Evolutionary conservation across 1,140 invertebrate species (phyloP).

Genomic region (Penaeus indicus): DNA sequence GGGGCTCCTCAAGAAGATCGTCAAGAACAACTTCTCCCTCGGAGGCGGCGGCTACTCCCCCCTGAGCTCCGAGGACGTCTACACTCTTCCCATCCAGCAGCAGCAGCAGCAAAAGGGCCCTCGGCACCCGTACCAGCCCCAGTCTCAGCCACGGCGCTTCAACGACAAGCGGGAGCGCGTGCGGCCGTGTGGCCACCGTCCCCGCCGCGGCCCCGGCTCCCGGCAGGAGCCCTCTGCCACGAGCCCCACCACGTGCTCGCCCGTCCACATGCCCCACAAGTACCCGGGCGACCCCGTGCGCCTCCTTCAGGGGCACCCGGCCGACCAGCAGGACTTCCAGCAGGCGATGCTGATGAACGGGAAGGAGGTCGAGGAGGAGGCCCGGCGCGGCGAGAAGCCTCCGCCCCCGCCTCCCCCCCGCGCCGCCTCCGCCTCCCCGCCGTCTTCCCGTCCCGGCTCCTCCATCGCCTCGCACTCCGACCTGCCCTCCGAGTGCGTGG

Average conservation of each 20-base stretch:
- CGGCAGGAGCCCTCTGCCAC: slow-evolving; percentile 24
- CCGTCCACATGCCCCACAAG: background rate
- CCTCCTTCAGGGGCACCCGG: background rate
- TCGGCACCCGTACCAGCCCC: slow-evolving; percentile 8
- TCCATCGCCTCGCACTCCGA: slow-evolving; percentile 61
- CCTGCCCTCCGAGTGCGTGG: slow-evolving; percentile 57
- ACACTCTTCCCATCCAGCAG: slow-evolving; percentile 2
- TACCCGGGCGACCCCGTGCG: background rate
- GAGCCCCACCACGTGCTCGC: background rate
- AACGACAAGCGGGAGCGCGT: slow-evolving; percentile 37
- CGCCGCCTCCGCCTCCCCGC: slow-evolving; percentile 31
- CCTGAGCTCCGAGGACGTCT: slow-evolving; percentile 47
- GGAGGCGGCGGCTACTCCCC: slow-evolving; percentile 39
- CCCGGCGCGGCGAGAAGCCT: slow-evolving; percentile 33
- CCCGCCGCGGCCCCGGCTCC: slow-evolving; percentile 34
- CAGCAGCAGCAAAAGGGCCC: slow-evolving; percentile 15
- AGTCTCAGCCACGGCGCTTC: background rate
- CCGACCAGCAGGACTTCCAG: slow-evolving; percentile 11
- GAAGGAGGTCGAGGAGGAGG: background rate
- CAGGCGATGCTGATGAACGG: no score
- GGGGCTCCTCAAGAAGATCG: slow-evolving; percentile 53
- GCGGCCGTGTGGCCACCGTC: slow-evolving; percentile 58
- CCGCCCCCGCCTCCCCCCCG: slow-evolving; percentile 32
- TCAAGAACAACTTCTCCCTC: slow-evolving; percentile 53
- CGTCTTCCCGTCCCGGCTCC: slow-evolving; percentile 57